These are phyloP conservation scores for Epinephelus lanceolatus DNA, from an alignment of 2,113 vertebrate genomes.

Conservation along the genomic window DNA sequence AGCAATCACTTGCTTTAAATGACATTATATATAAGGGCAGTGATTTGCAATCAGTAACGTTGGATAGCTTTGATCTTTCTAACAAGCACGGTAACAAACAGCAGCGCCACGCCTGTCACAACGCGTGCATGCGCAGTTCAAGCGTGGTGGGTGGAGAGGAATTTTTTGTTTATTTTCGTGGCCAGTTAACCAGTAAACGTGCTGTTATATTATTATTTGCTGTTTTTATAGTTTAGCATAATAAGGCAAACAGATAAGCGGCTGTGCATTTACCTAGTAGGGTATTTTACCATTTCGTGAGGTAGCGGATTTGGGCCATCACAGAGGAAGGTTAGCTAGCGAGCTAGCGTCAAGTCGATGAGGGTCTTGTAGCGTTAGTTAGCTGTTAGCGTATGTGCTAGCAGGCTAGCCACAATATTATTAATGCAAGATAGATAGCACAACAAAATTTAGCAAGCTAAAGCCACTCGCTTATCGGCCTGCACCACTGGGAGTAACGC, in stretches of 20 bases:
- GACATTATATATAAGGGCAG: background rate
- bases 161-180: slow-evolving; percentile 78
- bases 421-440: background rate
- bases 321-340: slow-evolving; percentile 1
- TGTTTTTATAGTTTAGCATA: too few species aligned
- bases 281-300: background rate
- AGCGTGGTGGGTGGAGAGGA: slow-evolving; percentile 61
- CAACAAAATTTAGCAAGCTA: background rate
- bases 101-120: slow-evolving; percentile 60
- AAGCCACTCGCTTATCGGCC: background rate
- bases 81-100: background rate
- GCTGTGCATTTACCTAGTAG: background rate
- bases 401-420: slow-evolving; percentile 31
- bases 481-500: background rate
- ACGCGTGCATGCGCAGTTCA: slow-evolving; percentile 36
- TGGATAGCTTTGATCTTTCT: background rate
- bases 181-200: slow-evolving; percentile 33
- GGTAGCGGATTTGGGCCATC: background rate
- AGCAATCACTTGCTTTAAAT: too few species aligned
- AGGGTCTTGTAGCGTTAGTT: slow-evolving; percentile 30
- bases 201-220: background rate
- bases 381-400: slow-evolving; percentile 53
- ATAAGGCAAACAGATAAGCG: background rate
- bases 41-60: background rate
- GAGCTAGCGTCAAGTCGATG: slow-evolving; percentile 47